Percentiles rank a stretch among this genome's conserved stretches.
phyloP scores from a whole-genome alignment of 1,140 invertebrate species.

The Drosophila lacteicornis region DNA sequence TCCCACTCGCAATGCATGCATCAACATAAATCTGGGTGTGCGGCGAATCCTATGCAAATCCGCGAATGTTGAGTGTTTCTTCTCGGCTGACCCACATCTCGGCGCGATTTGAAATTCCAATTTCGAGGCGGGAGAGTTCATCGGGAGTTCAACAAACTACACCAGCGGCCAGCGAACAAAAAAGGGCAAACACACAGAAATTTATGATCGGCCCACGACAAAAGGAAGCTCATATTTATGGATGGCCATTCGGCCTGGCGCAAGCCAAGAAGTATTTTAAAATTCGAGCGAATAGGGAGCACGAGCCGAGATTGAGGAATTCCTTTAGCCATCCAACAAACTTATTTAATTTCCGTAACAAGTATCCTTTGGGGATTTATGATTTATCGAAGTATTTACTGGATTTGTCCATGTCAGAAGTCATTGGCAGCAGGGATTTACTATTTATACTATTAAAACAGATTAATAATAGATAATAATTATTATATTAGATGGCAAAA shows the following conservation, averaged over 20 bases:
- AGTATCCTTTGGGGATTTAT: background rate
- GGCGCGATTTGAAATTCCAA: slow-evolving; percentile 44
- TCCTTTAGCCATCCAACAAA: background rate
- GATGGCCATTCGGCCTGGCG: slow-evolving; percentile 15
- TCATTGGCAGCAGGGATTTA: background rate
- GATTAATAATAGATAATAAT: background rate
- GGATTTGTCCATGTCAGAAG: background rate
- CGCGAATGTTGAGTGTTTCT: slow-evolving; percentile 27
- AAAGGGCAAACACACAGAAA: slow-evolving; percentile 36
- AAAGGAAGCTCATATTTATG: slow-evolving; percentile 44
- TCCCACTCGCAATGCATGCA: slow-evolving; percentile 23
- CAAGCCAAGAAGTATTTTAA: slow-evolving; percentile 17
- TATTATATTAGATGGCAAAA: background rate
- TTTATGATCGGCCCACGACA: slow-evolving; percentile 40
- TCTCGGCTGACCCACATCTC: slow-evolving; percentile 40
- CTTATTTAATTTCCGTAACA: background rate
- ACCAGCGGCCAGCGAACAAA: slow-evolving; percentile 1
- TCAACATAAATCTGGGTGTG: slow-evolving; percentile 42
- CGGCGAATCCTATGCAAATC: slow-evolving; percentile 39
- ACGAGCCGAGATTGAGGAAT: background rate
- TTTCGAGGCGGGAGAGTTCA: slow-evolving; percentile 29
- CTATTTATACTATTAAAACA: background rate
- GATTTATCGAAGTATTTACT: background rate
- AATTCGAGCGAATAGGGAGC: background rate
- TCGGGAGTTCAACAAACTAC: slow-evolving; percentile 45